Evolutionary conservation across 2,797 vertebrate genomes (phyloP).

Genomic region (Tokudaia muenninki): DNA sequence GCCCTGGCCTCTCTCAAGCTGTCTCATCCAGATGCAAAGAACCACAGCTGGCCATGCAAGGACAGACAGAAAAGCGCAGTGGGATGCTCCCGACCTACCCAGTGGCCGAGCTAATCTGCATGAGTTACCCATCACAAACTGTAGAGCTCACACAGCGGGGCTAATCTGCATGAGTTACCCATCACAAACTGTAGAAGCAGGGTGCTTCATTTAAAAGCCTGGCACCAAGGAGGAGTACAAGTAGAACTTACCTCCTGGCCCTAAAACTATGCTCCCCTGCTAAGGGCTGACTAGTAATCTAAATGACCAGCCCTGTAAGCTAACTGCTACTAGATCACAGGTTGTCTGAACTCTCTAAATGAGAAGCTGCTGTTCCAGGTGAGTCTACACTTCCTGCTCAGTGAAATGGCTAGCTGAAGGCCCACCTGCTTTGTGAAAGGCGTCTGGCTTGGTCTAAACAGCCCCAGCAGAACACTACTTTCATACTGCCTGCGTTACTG

Average conservation of each 20-base stretch:
- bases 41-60: neutral
- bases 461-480: conserved; percentile 25
- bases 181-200: neutral
- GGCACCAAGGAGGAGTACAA: conserved; percentile 20
- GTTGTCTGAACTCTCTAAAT: conserved; percentile 23
- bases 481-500: conserved; percentile 56
- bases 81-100: neutral
- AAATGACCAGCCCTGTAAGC: neutral
- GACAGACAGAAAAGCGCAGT: neutral
- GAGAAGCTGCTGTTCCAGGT: neutral
- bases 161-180: neutral
- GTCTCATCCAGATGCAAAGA: neutral
- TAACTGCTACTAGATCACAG: neutral
- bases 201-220: conserved; percentile 2
- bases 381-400: conserved; percentile 53
- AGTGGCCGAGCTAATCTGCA: neutral
- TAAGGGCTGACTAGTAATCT: neutral
- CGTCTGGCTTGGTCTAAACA: conserved; percentile 31
- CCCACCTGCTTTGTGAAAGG: conserved; percentile 74
- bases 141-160: neutral
- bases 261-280: neutral
- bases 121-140: neutral
- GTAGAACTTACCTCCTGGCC: neutral
- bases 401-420: conserved; percentile 25
- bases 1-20: neutral